phyloP scores from a whole-genome alignment of 2,797 vertebrate genomes.

The Coccyzus lansbergi region DNA sequence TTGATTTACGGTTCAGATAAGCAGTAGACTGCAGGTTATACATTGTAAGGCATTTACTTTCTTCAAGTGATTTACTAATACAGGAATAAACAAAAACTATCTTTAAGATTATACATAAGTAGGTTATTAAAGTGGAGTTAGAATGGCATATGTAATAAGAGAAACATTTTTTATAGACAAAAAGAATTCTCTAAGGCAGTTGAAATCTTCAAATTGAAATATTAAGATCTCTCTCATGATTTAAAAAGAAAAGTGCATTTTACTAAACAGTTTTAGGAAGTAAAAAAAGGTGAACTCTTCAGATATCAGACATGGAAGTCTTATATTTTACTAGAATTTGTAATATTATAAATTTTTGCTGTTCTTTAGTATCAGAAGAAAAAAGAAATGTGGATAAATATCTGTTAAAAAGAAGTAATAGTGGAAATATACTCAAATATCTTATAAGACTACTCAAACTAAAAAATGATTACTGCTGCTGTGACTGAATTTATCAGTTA shows the following conservation, averaged over 20 bases:
- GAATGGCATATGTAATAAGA: conserved; percentile 7
- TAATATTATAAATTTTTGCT: background rate
- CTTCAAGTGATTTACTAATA: conserved; percentile 6
- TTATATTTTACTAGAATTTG: background rate
- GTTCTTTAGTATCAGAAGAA: background rate
- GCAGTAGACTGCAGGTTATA: background rate
- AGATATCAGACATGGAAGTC: background rate
- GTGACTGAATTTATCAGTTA: background rate
- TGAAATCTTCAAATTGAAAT: conserved; percentile 24
- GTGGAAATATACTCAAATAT: background rate
- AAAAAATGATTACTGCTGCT: background rate
- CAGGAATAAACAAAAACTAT: background rate
- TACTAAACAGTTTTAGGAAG: background rate
- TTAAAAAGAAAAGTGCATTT: background rate
- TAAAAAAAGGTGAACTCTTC: background rate
- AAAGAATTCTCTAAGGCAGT: background rate
- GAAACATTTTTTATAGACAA: background rate
- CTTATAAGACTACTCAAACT: background rate
- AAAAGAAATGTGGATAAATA: background rate
- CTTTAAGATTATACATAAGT: conserved; percentile 43
- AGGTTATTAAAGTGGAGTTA: conserved; percentile 28
- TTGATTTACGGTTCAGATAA: conserved; percentile 11
- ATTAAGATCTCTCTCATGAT: conserved; percentile 1
- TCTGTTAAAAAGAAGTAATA: background rate
- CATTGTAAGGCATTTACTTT: conserved; percentile 34